phyloP scores from a whole-genome alignment of 2,113 vertebrate genomes.

The Leptobrachium leishanense region DNA sequence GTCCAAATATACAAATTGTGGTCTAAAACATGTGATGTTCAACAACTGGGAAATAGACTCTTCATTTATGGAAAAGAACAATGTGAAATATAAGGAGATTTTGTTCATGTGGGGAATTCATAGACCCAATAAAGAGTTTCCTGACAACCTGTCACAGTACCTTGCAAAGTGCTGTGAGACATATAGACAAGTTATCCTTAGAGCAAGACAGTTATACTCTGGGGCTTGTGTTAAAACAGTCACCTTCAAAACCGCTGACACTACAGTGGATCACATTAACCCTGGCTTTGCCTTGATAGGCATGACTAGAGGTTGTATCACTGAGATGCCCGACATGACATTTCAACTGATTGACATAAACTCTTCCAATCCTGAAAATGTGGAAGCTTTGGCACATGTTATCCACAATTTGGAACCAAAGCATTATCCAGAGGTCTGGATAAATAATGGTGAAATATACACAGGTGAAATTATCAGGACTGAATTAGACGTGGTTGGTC shows the following conservation, averaged over 20 bases:
- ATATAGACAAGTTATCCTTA: constrained; percentile 72
- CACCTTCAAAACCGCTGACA: constrained; percentile 74
- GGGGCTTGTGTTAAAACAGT: constrained; percentile 64
- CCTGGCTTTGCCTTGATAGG: constrained; percentile 77
- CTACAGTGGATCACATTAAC: constrained; percentile 70
- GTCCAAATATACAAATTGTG: constrained; percentile 63
- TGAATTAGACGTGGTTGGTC: neutral
- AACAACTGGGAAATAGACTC: constrained; percentile 55
- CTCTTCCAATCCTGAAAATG: constrained; percentile 69
- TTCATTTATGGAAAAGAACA: constrained; percentile 48
- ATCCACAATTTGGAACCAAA: constrained; percentile 62
- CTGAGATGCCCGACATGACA: constrained; percentile 69
- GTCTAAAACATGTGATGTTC: constrained; percentile 63
- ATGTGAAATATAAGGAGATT: constrained; percentile 62
- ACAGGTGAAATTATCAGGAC: constrained; percentile 56
- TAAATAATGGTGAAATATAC: constrained; percentile 68
- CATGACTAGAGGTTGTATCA: constrained; percentile 74
- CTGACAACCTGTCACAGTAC: constrained; percentile 55
- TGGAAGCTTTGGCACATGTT: constrained; percentile 67
- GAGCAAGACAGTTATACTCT: constrained; percentile 60
- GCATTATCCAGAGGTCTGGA: constrained; percentile 73
- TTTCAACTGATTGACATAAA: constrained; percentile 81
- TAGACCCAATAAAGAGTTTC: constrained; percentile 61
- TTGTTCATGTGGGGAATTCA: constrained; percentile 77
- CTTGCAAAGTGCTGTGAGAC: constrained; percentile 74